Percentiles rank a stretch among this genome's conserved stretches.
phyloP scores from a whole-genome alignment of 1,140 invertebrate genomes.

The Leucophenga varia region DNA sequence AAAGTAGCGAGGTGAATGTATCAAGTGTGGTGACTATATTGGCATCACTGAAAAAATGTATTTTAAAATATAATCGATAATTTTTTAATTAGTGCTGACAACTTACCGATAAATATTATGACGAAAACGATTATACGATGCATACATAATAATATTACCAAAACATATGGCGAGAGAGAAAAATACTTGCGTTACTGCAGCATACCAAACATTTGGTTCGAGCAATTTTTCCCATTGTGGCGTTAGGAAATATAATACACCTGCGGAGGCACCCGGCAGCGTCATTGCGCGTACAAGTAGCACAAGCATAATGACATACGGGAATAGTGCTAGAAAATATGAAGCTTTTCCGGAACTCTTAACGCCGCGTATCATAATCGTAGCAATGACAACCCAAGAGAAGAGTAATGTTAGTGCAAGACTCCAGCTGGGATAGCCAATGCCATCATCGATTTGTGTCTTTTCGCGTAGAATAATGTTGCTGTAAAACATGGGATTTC shows the following conservation, averaged over 20 bases:
- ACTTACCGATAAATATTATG: constrained; percentile 77
- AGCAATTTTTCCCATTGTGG: constrained; percentile 72
- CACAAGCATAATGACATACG: constrained; percentile 78
- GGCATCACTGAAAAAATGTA: constrained; percentile 77
- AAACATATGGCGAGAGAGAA: constrained; percentile 74
- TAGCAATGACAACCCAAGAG: constrained; percentile 77
- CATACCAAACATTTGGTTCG: constrained; percentile 74
- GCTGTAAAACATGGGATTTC: constrained; percentile 50
- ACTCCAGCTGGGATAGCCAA: constrained; percentile 72
- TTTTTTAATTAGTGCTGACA: background rate
- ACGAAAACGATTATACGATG: constrained; percentile 80
- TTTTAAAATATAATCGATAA: constrained; percentile 77
- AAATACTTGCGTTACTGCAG: constrained; percentile 68
- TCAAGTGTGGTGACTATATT: constrained; percentile 77
- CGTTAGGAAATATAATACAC: constrained; percentile 78
- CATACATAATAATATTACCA: constrained; percentile 80
- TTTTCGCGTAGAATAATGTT: constrained; percentile 69
- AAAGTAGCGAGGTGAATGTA: constrained; percentile 79
- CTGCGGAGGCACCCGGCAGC: constrained; percentile 71
- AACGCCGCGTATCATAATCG: constrained; percentile 77
- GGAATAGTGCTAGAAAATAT: constrained; percentile 84
- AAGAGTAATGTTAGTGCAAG: constrained; percentile 72
- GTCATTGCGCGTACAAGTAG: constrained; percentile 73
- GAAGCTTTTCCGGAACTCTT: constrained; percentile 76
- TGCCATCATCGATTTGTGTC: constrained; percentile 69